Percentiles rank a stretch among this genome's conserved stretches.
Evolutionary conservation across 1,140 invertebrate genomes (phyloP).

Genomic region (Drosophila sp.): DNA sequence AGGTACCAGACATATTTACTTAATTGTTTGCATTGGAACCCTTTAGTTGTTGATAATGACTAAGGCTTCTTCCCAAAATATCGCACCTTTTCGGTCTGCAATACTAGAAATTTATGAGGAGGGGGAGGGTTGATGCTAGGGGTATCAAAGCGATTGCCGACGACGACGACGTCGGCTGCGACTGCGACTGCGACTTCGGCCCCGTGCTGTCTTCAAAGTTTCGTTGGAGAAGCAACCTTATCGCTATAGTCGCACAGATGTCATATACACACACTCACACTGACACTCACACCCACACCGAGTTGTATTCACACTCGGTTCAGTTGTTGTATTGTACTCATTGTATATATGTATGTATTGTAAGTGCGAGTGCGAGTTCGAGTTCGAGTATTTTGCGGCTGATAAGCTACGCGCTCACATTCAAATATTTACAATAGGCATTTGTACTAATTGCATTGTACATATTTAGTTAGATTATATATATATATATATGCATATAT

Average conservation of each 20-base stretch:
- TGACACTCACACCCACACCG: neutral
- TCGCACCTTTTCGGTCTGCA: conserved; percentile 26
- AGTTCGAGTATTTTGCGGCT: conserved; percentile 40
- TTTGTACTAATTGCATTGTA: conserved; percentile 62
- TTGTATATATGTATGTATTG: no score
- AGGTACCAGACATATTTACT: no score
- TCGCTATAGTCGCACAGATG: conserved; percentile 36
- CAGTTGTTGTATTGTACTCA: conserved; percentile 23
- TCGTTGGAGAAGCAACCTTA: conserved; percentile 21
- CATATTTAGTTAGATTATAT: conserved; percentile 54
- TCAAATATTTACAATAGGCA: conserved; percentile 58
- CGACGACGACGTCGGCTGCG: neutral
- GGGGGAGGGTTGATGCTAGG: neutral
- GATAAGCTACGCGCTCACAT: conserved; percentile 62
- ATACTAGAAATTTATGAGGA: neutral
- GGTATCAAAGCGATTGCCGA: conserved; percentile 26
- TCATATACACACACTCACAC: conserved; percentile 2
- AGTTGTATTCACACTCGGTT: conserved; percentile 12
- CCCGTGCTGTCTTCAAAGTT: conserved; percentile 38
- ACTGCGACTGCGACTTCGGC: conserved; percentile 14
- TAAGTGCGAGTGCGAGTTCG: neutral
- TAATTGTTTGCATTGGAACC: conserved; percentile 4
- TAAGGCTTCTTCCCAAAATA: conserved; percentile 6
- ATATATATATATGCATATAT: conserved; percentile 12
- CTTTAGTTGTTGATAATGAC: neutral